Conservation (phyloP, 2,797 vertebrate genomes). For the Hyperoplus immaculatus region DNA sequence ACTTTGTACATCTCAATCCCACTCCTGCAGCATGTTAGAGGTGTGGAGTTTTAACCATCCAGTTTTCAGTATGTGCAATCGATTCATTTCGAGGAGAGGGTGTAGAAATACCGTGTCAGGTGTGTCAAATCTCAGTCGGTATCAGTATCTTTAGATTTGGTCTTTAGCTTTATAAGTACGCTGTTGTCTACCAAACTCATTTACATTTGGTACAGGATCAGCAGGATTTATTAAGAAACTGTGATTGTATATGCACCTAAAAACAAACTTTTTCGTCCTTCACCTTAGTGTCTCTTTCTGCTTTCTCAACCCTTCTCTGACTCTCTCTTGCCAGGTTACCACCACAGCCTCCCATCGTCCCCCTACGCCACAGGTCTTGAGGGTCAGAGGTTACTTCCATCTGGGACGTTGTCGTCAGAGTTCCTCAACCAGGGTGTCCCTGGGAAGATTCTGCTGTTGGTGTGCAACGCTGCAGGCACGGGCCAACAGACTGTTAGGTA, state of each 20-base stretch:
- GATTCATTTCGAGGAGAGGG: slow-evolving; percentile 15
- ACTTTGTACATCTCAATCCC: slow-evolving; percentile 51
- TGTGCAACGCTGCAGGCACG: slow-evolving; percentile 89
- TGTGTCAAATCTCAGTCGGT: not conserved
- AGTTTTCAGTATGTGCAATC: slow-evolving; percentile 30
- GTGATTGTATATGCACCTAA: not conserved
- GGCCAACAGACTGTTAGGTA: slow-evolving; percentile 90
- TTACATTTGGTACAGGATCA: not conserved
- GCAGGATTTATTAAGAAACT: slow-evolving; percentile 1
- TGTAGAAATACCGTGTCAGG: not conserved
- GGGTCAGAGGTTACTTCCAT: slow-evolving; percentile 79
- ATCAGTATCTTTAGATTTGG: not conserved
- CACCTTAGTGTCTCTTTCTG: not conserved
- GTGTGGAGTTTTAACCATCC: slow-evolving; percentile 45
- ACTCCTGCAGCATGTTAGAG: slow-evolving; percentile 26
- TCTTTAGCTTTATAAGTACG: slow-evolving; percentile 1
- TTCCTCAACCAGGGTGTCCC: slow-evolving; percentile 83
- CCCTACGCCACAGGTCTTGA: slow-evolving; percentile 81
- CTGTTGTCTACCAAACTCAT: not conserved
- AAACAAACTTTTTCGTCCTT: slow-evolving; percentile 1
- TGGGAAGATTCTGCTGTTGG: slow-evolving; percentile 88
- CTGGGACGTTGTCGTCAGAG: slow-evolving; percentile 87
- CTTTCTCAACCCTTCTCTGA: slow-evolving; percentile 8
- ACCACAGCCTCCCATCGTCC: slow-evolving; percentile 90
- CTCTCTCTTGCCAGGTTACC: slow-evolving; percentile 81